Evolutionary conservation across 2,888 invertebrate species (phyloP).

Genomic region (Cosmopolites sordidus): DNA sequence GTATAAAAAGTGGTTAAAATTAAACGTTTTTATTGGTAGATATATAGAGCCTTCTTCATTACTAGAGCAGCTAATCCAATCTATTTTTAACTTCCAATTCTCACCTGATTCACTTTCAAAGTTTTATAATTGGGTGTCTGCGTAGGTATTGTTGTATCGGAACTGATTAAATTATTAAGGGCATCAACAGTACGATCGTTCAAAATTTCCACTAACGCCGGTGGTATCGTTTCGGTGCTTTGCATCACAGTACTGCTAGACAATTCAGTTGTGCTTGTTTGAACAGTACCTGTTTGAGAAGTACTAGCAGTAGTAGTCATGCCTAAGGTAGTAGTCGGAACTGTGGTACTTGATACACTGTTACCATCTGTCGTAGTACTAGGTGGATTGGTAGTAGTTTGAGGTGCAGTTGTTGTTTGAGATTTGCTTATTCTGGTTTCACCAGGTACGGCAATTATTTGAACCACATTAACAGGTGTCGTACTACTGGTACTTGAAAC

Average conservation of each 20-base stretch:
- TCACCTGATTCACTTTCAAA: constrained; percentile 62
- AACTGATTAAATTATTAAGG: constrained; percentile 56
- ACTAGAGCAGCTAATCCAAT: too few relatives aligned
- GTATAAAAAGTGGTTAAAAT: too few relatives aligned
- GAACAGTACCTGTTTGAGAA: constrained; percentile 9
- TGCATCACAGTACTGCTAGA: constrained; percentile 25
- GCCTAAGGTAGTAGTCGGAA: constrained; percentile 7
- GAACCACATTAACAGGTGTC: constrained; percentile 8
- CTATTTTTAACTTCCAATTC: constrained; percentile 12
- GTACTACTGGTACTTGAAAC: constrained; percentile 8
- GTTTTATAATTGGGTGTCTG: constrained; percentile 44
- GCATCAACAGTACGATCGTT: constrained; percentile 60
- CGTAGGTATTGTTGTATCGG: constrained; percentile 6
- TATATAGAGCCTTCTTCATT: neutral
- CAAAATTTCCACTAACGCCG: constrained; percentile 58
- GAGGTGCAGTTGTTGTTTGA: constrained; percentile 26
- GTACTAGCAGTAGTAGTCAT: constrained; percentile 6
- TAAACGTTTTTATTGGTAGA: too few relatives aligned
- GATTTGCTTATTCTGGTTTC: constrained; percentile 22
- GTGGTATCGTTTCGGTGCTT: constrained; percentile 49
- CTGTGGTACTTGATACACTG: constrained; percentile 5
- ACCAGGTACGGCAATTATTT: constrained; percentile 21
- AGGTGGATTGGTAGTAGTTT: constrained; percentile 11
- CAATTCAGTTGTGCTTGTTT: constrained; percentile 4
- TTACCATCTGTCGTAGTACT: too few relatives aligned